Percentiles rank a stretch among this genome's conserved stretches.
Evolutionary conservation across 2,888 invertebrate species (phyloP).

Genomic region (Polydrusus cervinus): DNA sequence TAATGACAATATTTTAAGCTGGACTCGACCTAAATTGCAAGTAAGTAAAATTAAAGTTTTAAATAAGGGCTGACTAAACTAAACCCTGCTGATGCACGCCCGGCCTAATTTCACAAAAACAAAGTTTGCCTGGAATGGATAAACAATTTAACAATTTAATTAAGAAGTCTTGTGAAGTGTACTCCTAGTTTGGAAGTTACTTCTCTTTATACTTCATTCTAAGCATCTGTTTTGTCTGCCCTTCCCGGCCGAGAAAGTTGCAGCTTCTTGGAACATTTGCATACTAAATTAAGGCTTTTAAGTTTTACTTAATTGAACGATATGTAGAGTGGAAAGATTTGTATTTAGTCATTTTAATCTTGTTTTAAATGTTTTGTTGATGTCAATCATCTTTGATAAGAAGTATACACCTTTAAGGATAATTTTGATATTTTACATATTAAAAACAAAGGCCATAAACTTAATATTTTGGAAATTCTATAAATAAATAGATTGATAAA

Average conservation of each 20-base stretch:
- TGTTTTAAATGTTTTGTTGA: no score
- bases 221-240: slow-evolving; percentile 72
- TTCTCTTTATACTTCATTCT: slow-evolving; percentile 76
- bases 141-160: slow-evolving; percentile 54
- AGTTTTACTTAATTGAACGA: slow-evolving; percentile 43
- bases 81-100: not conserved
- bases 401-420: no score
- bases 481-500: no score
- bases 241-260: slow-evolving; percentile 43
- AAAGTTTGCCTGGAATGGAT: slow-evolving; percentile 45
- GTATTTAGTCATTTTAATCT: not conserved
- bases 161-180: slow-evolving; percentile 50
- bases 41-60: no score
- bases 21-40: no score
- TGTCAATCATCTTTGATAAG: no score
- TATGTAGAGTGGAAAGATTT: slow-evolving; percentile 3
- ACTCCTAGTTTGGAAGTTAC: slow-evolving; percentile 60
- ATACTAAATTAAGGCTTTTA: slow-evolving; percentile 43
- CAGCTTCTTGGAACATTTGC: slow-evolving; percentile 40
- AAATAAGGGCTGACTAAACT: not conserved
- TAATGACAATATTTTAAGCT: no score
- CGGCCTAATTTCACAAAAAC: slow-evolving; percentile 39
- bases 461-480: no score
- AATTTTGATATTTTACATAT: no score
- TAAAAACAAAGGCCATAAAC: no score